Evolutionary conservation across 2,113 vertebrate genomes (phyloP), one percentile per base, ranked within the genome.

Genomic region (Brienomyrus brachyistius): DNA sequence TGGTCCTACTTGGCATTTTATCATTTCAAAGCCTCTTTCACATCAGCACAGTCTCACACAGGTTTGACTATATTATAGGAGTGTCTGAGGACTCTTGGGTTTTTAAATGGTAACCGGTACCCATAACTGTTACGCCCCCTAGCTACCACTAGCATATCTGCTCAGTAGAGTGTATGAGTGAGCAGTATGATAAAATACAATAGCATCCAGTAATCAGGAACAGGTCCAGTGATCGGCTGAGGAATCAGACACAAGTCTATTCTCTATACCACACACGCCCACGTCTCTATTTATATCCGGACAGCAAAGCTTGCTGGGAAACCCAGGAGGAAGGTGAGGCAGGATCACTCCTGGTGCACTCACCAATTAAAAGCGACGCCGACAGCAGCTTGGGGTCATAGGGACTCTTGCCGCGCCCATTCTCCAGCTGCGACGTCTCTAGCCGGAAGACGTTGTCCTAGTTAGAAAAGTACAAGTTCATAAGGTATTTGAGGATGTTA

Each of bases 381-480:
- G 98, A 99, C 93, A 97, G 96, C 95, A 99, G 96, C 94, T 97
- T 99, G 89, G 98, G 98, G 93, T 99, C 98, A n/a, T 99, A 99
- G 48, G 98, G 98, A 92, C 98, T 99, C 95, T 99, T 99, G 59
- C 98, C 98, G 89, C 98, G 97, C 91, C 98, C 98, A 45, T 99
- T 99, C 95, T 99, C 98, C 94, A 98, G 98, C 94, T 97, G 95
- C 2, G 95, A 96, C 11, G 96, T 95, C 92, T 96, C 97, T 93
- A 99, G 96, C 90, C 96, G 97, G 94, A 99, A 99, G 93, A 98
- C 94, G 92, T 98, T 98, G 92, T 99, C 98, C 98, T 99, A 94
- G 11, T 82, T 89, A 88, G 88, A 91, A 82, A 92, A 94, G 95
- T 92, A 91, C 92, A 74, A 92, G 91, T 91, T 93, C 90, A 91